A percentile compares a stretch with the other conserved stretches of the same genome.
These are phyloP conservation scores for Lycaena phlaeas DNA, from an alignment of 2,888 invertebrate species.

Conservation along the genomic window DNA sequence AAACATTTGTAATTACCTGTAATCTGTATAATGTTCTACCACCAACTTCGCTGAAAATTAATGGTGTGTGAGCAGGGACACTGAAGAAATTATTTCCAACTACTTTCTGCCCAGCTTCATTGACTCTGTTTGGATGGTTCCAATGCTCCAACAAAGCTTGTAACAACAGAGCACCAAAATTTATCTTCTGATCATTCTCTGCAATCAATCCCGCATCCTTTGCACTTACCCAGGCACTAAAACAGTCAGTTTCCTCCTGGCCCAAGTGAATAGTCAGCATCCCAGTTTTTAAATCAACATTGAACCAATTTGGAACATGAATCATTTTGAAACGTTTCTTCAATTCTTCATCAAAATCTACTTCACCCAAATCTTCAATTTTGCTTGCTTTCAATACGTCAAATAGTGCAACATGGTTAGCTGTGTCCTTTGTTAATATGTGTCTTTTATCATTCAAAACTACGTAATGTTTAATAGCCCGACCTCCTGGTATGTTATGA, in stretches of 20 bases:
- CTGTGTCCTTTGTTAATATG: slow-evolving; percentile 96
- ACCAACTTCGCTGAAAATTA: slow-evolving; percentile 97
- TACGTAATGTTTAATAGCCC: slow-evolving; percentile 93
- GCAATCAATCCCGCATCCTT: slow-evolving; percentile 91
- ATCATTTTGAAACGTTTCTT: slow-evolving; percentile 94
- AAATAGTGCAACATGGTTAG: slow-evolving; percentile 84
- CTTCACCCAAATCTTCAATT: slow-evolving; percentile 91
- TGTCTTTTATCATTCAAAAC: slow-evolving; percentile 97
- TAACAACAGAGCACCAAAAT: slow-evolving; percentile 93
- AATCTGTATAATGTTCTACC: slow-evolving; percentile 94
- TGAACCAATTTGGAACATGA: slow-evolving; percentile 99
- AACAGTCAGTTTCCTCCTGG: slow-evolving; percentile 97
- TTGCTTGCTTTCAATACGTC: slow-evolving; percentile 93
- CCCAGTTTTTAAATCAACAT: slow-evolving; percentile 98
- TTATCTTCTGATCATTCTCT: slow-evolving; percentile 91
- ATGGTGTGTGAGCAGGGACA: slow-evolving; percentile 95
- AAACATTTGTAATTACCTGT: too few species aligned
- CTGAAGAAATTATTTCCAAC: slow-evolving; percentile 86
- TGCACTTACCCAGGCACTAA: slow-evolving; percentile 98
- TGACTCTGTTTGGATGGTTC: slow-evolving; percentile 80
- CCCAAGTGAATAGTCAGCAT: slow-evolving; percentile 97
- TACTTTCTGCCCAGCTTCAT: slow-evolving; percentile 80
- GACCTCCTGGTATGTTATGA: slow-evolving; percentile 86
- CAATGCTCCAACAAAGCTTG: slow-evolving; percentile 97
- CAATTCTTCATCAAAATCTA: slow-evolving; percentile 94